These are phyloP conservation scores for Strigops habroptila DNA, from an alignment of 2,113 vertebrate genomes.

Conservation along the genomic window DNA sequence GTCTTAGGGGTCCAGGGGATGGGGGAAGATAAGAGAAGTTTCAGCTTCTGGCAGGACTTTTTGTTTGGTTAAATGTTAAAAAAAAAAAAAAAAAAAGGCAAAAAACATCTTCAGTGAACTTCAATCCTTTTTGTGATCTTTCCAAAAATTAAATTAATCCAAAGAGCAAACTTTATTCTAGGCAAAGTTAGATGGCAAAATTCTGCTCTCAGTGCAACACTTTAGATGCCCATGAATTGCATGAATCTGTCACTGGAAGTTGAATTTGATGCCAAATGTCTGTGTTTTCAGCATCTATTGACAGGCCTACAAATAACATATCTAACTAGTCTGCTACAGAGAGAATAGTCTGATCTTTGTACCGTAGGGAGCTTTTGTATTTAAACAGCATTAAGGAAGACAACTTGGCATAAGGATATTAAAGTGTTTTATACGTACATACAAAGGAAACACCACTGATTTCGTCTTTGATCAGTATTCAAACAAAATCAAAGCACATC, in stretches of 20 bases:
- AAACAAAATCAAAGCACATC: neutral
- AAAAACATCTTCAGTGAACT: neutral
- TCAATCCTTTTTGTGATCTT: neutral
- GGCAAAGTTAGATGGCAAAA: neutral
- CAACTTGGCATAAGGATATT: neutral
- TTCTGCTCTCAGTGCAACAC: conserved; percentile 1
- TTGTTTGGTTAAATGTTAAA: neutral
- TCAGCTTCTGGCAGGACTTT: neutral
- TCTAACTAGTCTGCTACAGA: neutral
- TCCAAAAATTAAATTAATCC: neutral
- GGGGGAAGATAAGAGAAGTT: neutral
- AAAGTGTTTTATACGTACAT: neutral
- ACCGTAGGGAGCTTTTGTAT: neutral
- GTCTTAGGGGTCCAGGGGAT: neutral
- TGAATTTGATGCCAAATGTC: conserved; percentile 25
- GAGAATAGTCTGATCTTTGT: neutral
- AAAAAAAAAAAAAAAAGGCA: neutral
- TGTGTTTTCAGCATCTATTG: conserved; percentile 9
- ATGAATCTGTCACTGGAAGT: neutral
- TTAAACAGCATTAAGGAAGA: neutral
- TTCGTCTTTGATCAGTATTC: neutral
- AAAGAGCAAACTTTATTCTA: neutral
- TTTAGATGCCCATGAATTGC: neutral
- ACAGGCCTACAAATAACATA: conserved; percentile 19
- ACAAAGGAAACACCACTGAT: neutral